phyloP scores from a whole-genome alignment of 2,888 invertebrate genomes.

The Melangyna quadrimaculata region DNA sequence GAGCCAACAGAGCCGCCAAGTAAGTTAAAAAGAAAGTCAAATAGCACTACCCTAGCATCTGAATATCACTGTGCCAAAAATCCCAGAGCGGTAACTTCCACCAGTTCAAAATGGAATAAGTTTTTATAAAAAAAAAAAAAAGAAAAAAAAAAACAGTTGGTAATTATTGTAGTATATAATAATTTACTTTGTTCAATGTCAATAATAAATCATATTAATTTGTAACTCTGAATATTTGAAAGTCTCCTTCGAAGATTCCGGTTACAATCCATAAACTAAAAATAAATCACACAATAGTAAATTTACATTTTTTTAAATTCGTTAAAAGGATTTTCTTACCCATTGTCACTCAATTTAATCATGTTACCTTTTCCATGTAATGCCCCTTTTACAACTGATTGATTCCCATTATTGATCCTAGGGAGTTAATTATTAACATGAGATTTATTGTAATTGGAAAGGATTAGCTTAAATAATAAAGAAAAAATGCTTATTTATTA shows the following conservation, averaged over 20 bases:
- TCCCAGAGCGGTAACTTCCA: background rate
- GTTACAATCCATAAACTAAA: conserved; percentile 79
- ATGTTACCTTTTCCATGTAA: conserved; percentile 78
- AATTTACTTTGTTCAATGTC: background rate
- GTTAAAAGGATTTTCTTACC: conserved; percentile 73
- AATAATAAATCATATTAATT: conserved; percentile 28
- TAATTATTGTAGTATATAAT: background rate
- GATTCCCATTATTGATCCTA: conserved; percentile 75
- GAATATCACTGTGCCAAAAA: background rate
- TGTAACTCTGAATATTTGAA: conserved; percentile 78
- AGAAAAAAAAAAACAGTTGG: too few species aligned
- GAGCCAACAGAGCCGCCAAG: background rate
- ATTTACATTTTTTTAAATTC: background rate
- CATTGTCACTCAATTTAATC: conserved; percentile 79
- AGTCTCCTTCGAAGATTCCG: conserved; percentile 78
- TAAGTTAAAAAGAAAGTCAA: conserved; percentile 20
- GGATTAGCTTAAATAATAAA: background rate
- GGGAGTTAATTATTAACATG: conserved; percentile 18
- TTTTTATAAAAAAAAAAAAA: conserved; percentile 22
- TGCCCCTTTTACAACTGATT: conserved; percentile 76
- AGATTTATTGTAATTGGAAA: background rate
- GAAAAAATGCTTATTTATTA: too few species aligned
- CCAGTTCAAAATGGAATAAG: conserved; percentile 41
- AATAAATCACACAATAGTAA: conserved; percentile 21
- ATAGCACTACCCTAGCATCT: background rate